A percentile compares a stretch with the other conserved stretches of the same genome.
Evolutionary conservation across 2,113 vertebrate species (phyloP).

Genomic region (Spea multiplicata): DNA sequence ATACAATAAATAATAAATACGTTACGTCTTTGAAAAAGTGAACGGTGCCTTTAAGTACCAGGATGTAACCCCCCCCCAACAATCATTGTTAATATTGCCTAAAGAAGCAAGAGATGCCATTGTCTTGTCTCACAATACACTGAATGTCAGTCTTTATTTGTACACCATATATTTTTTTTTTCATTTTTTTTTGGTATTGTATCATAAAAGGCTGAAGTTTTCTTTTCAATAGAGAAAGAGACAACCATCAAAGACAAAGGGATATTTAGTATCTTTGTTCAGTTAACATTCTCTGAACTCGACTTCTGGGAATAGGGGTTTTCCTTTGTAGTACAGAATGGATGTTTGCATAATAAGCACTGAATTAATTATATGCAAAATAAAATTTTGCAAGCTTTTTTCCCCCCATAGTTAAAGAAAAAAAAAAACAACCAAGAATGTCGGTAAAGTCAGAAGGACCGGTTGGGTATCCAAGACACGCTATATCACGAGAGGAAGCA

Average conservation of each 20-base stretch:
- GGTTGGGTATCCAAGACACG: no score
- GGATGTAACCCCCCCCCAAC: no score
- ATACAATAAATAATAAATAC: no score
- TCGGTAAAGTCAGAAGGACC: no score
- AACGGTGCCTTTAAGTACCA: no score
- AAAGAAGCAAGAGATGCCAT: not conserved
- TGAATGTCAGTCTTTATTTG: conserved; percentile 15
- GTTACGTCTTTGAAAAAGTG: no score
- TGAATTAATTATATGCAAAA: conserved; percentile 43
- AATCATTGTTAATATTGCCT: not conserved
- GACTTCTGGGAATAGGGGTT: conserved; percentile 64
- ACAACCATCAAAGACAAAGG: conserved; percentile 52
- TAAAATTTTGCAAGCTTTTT: conserved; percentile 15
- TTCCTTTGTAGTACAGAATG: conserved; percentile 54
- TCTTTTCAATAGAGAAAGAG: not conserved
- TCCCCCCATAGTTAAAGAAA: not conserved
- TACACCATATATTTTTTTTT: conserved; percentile 5
- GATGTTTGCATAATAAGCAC: conserved; percentile 35
- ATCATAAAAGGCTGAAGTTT: not conserved
- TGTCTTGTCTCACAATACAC: conserved; percentile 1
- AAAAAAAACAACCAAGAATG: not conserved
- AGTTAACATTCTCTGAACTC: conserved; percentile 56
- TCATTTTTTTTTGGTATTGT: conserved; percentile 7
- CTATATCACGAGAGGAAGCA: no score
- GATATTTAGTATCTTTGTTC: conserved; percentile 69